These are phyloP conservation scores for Cyphomyrmex costatus DNA, from an alignment of 1,140 invertebrate species.

Conservation along the genomic window DNA sequence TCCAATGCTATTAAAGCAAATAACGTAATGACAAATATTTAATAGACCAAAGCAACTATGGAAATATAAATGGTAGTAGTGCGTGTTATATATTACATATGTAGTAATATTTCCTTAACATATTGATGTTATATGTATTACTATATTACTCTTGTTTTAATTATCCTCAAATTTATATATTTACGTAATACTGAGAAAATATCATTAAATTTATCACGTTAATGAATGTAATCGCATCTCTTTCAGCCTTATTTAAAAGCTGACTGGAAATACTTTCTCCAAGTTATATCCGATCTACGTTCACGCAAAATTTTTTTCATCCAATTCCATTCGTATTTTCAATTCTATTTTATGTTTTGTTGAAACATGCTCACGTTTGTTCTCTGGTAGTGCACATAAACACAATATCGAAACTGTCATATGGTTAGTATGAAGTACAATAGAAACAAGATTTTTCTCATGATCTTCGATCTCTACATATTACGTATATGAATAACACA, in stretches of 20 bases:
- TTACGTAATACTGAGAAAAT: not conserved
- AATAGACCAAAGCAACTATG: not conserved
- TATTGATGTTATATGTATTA: not conserved
- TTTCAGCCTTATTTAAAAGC: not conserved
- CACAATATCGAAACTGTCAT: slow-evolving; percentile 29
- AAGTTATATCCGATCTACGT: not conserved
- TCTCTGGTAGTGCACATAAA: not conserved
- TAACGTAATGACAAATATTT: slow-evolving; percentile 8
- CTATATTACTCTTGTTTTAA: not conserved
- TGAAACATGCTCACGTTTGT: not conserved
- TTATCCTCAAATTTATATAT: not conserved
- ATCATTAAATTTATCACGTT: not conserved
- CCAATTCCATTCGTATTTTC: slow-evolving; percentile 9
- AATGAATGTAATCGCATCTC: not conserved
- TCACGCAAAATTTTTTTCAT: not conserved
- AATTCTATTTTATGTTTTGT: slow-evolving; percentile 24
- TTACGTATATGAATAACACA: not conserved
- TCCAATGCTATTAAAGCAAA: not conserved
- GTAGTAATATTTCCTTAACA: not conserved
- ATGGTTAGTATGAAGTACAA: slow-evolving; percentile 7
- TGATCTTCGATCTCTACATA: slow-evolving; percentile 1
- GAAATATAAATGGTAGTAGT: not conserved
- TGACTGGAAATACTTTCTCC: not conserved
- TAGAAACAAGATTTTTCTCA: not conserved
- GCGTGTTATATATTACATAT: not conserved